A percentile compares a stretch with the other conserved stretches of the same genome.
Conservation (phyloP, 2,113 vertebrate genomes). For the Nannobrachium achirus region DNA sequence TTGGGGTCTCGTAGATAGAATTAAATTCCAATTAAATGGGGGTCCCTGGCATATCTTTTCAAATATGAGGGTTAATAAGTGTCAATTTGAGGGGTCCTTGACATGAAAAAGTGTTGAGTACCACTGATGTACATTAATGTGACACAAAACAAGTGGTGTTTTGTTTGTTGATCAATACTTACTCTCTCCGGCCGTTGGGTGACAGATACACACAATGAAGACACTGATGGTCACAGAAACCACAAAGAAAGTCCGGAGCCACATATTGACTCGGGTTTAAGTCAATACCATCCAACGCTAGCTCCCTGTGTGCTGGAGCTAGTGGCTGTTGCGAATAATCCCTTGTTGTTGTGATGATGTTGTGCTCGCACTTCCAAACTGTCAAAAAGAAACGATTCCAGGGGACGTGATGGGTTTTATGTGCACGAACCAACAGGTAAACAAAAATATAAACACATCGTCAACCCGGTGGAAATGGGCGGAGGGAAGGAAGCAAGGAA, state of each 20-base stretch:
- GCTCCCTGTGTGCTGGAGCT: constrained; percentile 7
- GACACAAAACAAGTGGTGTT: no score
- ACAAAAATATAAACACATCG: constrained; percentile 73
- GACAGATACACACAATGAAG: constrained; percentile 71
- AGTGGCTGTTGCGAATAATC: constrained; percentile 47
- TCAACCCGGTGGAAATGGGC: constrained; percentile 80
- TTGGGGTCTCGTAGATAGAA: no score
- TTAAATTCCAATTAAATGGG: no score
- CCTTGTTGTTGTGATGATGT: no score
- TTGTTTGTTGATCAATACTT: constrained; percentile 52
- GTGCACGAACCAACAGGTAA: constrained; percentile 61
- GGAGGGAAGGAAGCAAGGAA: constrained; percentile 53
- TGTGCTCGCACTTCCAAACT: constrained; percentile 16
- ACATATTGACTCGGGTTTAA: constrained; percentile 64
- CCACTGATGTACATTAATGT: no score
- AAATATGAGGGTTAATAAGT: no score
- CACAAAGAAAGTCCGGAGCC: constrained; percentile 69
- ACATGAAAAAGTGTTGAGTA: no score
- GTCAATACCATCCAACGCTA: constrained; percentile 32
- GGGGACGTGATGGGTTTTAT: constrained; percentile 55
- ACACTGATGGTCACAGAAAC: constrained; percentile 65
- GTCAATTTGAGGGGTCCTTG: no score
- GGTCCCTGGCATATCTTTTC: no score
- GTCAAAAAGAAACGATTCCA: constrained; percentile 32
- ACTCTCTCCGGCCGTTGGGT: constrained; percentile 75